Percentiles rank a stretch among this genome's conserved stretches.
Conservation (phyloP, 2,113 vertebrate genomes). For the Ciconia maguari region DNA sequence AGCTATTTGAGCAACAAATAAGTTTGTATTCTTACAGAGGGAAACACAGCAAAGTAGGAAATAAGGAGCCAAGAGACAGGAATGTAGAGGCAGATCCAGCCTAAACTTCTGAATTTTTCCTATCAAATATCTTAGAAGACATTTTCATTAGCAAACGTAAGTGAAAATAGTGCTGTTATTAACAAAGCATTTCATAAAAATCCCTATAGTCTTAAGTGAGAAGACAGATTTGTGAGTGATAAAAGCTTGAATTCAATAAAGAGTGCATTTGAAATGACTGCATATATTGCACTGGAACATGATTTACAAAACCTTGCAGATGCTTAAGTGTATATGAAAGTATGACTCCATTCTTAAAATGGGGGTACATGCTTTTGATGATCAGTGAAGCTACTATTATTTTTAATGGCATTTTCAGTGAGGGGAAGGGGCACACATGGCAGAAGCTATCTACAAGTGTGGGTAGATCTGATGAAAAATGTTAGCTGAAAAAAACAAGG, state of each 20-base stretch:
- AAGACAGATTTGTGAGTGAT: not conserved
- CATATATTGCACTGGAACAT: not conserved
- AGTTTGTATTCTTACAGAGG: not conserved
- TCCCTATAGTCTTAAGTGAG: not conserved
- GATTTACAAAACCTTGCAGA: not conserved
- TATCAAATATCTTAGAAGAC: not conserved
- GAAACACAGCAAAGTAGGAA: not conserved
- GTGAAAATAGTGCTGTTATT: not conserved
- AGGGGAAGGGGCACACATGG: not conserved
- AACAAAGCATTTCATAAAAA: not conserved
- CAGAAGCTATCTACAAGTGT: not conserved
- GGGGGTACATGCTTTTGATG: not conserved
- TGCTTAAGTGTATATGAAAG: not conserved
- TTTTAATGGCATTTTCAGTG: not conserved
- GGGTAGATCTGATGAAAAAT: not conserved
- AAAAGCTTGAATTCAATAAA: not conserved
- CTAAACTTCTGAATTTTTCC: not conserved
- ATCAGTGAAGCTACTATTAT: not conserved
- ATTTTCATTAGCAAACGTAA: not conserved
- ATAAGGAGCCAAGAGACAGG: not conserved
- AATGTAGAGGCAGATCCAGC: not conserved
- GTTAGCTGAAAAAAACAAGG: not conserved
- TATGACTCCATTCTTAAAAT: not conserved
- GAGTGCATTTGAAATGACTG: not conserved
- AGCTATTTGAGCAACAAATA: not conserved